Evolutionary conservation across 2,888 invertebrate species (phyloP), one percentile per base, ranked within the genome.

Genomic region (Aquatica leii): DNA sequence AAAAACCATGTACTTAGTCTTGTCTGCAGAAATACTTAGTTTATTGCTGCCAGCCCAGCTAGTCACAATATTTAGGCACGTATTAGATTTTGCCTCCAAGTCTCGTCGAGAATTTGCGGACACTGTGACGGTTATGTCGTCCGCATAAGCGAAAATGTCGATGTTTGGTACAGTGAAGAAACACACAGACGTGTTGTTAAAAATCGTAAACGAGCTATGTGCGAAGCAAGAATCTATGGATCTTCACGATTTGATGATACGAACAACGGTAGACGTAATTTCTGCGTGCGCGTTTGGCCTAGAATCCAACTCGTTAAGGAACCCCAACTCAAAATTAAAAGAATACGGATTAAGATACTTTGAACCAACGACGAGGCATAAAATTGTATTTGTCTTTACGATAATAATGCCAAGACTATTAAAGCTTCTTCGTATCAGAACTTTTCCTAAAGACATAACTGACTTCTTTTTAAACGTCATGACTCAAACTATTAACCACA

Each of bases 161-260:
- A 84, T 85, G 84, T 80, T 83, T 20, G 76, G 78, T 0, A 75
- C 82, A 6, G 78, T 84, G 71, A 62, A 78, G 15, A 76, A 80
- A 15, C 81, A 78, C 40, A 76, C 78, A 2, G 48, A 73, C 15
- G 46, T 9, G 8, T 17, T 46, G 8, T 15, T 12, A 3, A 18
- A 46, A n/a, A 18, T 46, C 17, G 17, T 46, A 17, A 11, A 46
- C 11, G 17, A 46, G 2, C 17, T 3, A 4, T 14, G 15, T 11
- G 2, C 2, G 18, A 18, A 46, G 5, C 8, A 17, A 15, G 12
- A 3, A n/a, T 8, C 14, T 8, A 9, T 46, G 2, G 46, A 46
- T 17, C 12, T 46, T 46, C 3, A 9, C 3, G 46, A 46, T 18
- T 4, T 46, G 3, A 17, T 17, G 3, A 12, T 2, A 8, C 12